Evolutionary conservation across 2,113 vertebrate species (phyloP).

Genomic region (Halichoerus grypus): DNA sequence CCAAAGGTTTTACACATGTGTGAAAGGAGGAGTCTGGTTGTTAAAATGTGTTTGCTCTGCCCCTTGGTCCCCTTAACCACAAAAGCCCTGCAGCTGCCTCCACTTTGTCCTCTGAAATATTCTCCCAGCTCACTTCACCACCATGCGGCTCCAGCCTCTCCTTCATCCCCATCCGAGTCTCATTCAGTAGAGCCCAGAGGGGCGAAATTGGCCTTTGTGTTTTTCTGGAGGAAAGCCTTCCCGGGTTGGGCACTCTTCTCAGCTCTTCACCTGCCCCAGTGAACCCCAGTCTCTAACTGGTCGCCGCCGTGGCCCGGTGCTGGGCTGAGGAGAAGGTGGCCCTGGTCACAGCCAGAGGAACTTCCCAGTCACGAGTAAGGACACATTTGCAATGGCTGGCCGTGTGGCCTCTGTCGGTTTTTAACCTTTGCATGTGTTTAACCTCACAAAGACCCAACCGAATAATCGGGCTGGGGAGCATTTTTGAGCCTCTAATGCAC

Average conservation of each 20-base stretch:
- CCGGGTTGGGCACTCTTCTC: neutral
- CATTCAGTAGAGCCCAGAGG: neutral
- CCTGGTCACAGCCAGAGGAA: neutral
- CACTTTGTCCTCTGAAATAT: neutral
- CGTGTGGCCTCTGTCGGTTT: neutral
- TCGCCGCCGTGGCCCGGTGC: fast-evolving
- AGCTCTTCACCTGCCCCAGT: neutral
- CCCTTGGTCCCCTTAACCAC: neutral
- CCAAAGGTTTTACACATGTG: conserved; percentile 73
- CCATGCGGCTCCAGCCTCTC: neutral
- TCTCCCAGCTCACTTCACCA: neutral
- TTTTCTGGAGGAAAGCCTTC: neutral
- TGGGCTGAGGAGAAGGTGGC: neutral
- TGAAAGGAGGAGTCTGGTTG: conserved; percentile 37
- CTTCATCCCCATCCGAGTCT: neutral
- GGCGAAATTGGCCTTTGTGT: neutral
- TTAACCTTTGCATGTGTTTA: neutral
- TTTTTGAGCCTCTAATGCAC: neutral
- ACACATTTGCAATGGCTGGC: too few relatives aligned
- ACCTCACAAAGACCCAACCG: neutral
- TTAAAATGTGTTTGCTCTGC: neutral
- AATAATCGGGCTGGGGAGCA: neutral
- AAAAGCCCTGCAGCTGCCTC: neutral
- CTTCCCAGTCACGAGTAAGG: neutral
- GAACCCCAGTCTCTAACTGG: neutral